Conservation (phyloP, 53 echinoderm and acorn worm genomes). For the Echinometra lucunter region DNA sequence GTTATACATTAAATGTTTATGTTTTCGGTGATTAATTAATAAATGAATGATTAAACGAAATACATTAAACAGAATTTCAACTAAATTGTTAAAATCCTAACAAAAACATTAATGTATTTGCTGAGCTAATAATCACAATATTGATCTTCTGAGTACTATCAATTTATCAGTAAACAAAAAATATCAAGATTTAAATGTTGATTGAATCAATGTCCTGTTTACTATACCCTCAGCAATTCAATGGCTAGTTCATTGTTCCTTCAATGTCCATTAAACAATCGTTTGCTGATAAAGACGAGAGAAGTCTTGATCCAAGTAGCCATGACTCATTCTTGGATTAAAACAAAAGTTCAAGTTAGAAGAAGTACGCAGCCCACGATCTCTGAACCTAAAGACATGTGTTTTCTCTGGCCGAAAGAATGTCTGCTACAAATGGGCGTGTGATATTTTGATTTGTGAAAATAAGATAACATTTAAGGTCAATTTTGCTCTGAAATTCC, state of each 20-base stretch:
- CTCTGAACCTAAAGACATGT: neutral
- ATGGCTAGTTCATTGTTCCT: neutral
- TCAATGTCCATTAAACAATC: neutral
- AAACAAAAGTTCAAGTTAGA: neutral
- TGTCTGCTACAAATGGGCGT: slow-evolving; percentile 5
- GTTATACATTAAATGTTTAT: too few species aligned
- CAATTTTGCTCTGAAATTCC: neutral
- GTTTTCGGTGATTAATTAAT: too few species aligned
- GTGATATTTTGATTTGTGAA: neutral
- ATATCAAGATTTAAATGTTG: too few species aligned
- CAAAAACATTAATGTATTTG: too few species aligned
- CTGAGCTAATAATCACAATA: too few species aligned
- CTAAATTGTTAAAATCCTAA: too few species aligned
- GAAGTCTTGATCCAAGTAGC: neutral
- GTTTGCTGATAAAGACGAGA: neutral
- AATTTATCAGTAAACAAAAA: too few species aligned
- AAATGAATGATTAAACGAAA: too few species aligned
- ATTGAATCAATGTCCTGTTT: neutral
- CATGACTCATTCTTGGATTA: slow-evolving; percentile 38
- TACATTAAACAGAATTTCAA: too few species aligned
- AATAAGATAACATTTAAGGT: slow-evolving; percentile 8
- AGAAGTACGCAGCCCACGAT: neutral
- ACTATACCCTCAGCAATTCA: neutral
- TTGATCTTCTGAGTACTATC: too few species aligned
- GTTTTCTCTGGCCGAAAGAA: slow-evolving; percentile 6